Evolutionary conservation across 2,113 vertebrate genomes (phyloP), one percentile per base, ranked within the genome.

Genomic region (Dromiciops gliroides): DNA sequence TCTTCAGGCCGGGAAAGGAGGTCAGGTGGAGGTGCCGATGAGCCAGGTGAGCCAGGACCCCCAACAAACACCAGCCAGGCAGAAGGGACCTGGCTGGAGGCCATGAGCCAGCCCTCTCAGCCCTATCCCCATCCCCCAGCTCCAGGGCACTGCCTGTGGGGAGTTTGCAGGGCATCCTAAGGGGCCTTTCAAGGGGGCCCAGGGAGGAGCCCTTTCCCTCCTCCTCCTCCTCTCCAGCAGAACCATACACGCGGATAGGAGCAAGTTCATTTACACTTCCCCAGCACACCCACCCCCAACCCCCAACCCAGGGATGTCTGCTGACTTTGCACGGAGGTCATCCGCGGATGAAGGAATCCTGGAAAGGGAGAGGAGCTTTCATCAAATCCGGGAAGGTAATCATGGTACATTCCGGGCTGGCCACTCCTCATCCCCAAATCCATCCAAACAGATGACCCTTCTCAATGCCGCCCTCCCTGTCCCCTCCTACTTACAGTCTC

Each of bases 81-180:
- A 19, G 37, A 83, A 7, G 37, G 37, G 14, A 67, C 31, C n/a
- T 37, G 28, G 48, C 25, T 90, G 89, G 75, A 60, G 26, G 7
- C 12, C 50, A 28, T 0, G 0, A 28, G 9, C 5, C 37, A 3
- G 12, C 47, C n/a, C 0, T 19, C 0, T 19, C 0, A 0, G 22
- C 49, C 12, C 92, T 19, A 23, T 89, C 92, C 52, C 6, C 24
- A 7, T 8, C 52, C 52, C 52, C 52, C 24, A 8, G 56, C 11
- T 31, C 60, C 37, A 2, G 67, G 56, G 28, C 28, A 3, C 28
- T 3, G 0, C 8, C 25, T 56, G 53, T 0, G 51, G 24, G 24
- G 56, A 3, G 14, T 75, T 75, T 14, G 56, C 31, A 67, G 10
- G 7, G n/a, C 67, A 2, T 23, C 23, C 16, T 2, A n/a, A 23